Percentiles rank a stretch among this genome's conserved stretches.
Conservation (phyloP, 2,888 invertebrate species). For the Phytoseiulus persimilis region DNA sequence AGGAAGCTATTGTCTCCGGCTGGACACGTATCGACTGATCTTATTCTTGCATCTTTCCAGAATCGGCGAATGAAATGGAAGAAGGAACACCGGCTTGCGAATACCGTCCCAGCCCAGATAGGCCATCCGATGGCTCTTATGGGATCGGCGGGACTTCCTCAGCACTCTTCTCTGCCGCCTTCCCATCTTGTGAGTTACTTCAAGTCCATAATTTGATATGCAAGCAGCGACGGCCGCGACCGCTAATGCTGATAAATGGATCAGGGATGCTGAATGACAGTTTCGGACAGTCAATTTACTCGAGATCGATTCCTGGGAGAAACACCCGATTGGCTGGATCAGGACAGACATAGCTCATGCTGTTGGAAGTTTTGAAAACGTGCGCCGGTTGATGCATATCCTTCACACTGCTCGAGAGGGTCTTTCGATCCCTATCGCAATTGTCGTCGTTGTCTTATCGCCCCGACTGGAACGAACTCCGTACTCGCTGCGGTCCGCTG, state of each 20-base stretch:
- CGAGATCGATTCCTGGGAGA: not conserved
- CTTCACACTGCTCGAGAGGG: no score
- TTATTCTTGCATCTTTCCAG: not conserved
- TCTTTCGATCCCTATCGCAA: no score
- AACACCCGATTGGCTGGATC: not conserved
- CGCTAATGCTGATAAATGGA: not conserved
- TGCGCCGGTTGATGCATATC: not conserved
- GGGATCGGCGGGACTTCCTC: constrained; percentile 33
- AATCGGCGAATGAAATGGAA: constrained; percentile 47
- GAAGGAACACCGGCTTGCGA: constrained; percentile 46
- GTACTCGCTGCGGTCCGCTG: no score
- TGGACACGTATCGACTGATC: not conserved
- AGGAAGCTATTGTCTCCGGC: not conserved
- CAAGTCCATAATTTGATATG: constrained; percentile 14
- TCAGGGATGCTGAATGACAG: not conserved
- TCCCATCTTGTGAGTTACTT: constrained; percentile 28
- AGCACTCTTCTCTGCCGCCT: constrained; percentile 30
- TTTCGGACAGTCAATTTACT: not conserved
- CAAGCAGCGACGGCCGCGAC: not conserved
- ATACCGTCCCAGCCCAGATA: constrained; percentile 46
- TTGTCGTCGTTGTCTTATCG: no score
- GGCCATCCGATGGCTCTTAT: constrained; percentile 35
- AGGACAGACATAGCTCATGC: not conserved
- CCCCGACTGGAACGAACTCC: no score
- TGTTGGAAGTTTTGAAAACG: not conserved